Evolutionary conservation across 2,888 invertebrate species (phyloP), one percentile per base, ranked within the genome.

Genomic region (Subacronicta megacephala): DNA sequence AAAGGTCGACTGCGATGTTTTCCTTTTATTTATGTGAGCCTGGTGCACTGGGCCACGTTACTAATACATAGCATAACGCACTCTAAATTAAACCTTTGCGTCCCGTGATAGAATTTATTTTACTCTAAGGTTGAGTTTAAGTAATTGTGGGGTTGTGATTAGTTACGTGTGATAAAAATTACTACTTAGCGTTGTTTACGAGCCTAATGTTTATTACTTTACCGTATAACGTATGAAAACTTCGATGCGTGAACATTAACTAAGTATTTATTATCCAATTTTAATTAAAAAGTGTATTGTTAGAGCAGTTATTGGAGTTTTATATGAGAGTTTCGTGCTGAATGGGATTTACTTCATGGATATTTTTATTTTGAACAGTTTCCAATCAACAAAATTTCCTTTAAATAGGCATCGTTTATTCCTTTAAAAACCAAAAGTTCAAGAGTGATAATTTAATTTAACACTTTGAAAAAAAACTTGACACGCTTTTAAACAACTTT

Each of bases 1-100:
- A 89, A 87, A 89, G 86, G 89, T 87, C 84, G 84, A 71, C 78
- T 80, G 80, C 80, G 84, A 86, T 88, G 81, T 85, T 86, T 87
- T 83, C 78, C 81, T 87, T 88, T 88, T 88, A 88, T 89, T 87
- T 87, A 86, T 86, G 81, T 69, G 72, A 69, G 72, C 83, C 83
- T 85, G 75, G 84, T 86, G 85, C 84, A 82, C 78, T 74, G 70
- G 60, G 70, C 67, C 57, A 62, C 70, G 54, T 57, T 62, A 55
- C 45, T 62, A 56, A 62, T 45, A 69, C 29, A 41, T 37, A 42
- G 17, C 17, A 12, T 17, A 35, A 15, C 41, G 15, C 31, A 44
- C 35, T 50, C 12, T 15, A 62, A 33, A 1, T 13, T 37, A 20
- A 4, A 12, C 47, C n/a, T 45, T 54, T 13, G 7, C 2, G 3